Percentiles rank a stretch among this genome's conserved stretches.
Evolutionary conservation across 2,797 vertebrate species (phyloP).

Genomic region (Okamejei kenojei): DNA sequence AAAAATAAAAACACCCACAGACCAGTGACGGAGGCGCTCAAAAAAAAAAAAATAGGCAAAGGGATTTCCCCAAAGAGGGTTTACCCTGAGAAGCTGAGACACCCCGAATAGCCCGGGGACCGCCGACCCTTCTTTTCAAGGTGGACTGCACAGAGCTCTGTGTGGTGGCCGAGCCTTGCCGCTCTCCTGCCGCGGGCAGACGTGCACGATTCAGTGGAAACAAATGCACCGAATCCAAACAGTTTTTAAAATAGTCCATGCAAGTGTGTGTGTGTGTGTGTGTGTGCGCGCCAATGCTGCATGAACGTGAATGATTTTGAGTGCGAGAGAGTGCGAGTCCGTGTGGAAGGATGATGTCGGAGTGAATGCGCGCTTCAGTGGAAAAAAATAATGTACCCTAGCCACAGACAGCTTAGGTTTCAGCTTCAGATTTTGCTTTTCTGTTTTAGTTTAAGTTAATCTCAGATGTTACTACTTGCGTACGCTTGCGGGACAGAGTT

Average conservation of each 20-base stretch:
- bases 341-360: background rate
- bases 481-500: background rate
- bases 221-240: background rate
- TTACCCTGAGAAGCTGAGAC: background rate
- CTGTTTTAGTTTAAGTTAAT: background rate
- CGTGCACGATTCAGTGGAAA: background rate
- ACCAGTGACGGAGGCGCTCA: background rate
- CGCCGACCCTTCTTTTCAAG: background rate
- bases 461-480: background rate
- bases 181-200: background rate
- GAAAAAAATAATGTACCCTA: background rate
- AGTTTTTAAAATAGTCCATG: background rate
- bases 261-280: background rate
- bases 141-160: background rate
- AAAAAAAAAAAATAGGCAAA: background rate
- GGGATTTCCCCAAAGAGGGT: background rate
- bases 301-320: background rate
- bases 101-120: background rate
- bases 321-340: background rate
- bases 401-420: background rate
- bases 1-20: conserved; percentile 10
- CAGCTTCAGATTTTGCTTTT: background rate
- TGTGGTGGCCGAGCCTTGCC: background rate
- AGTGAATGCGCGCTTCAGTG: background rate
- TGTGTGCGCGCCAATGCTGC: background rate